Percentiles rank a stretch among this genome's conserved stretches.
Evolutionary conservation across 2,888 invertebrate species (phyloP).

Genomic region (Pachliopta kotzebuea): DNA sequence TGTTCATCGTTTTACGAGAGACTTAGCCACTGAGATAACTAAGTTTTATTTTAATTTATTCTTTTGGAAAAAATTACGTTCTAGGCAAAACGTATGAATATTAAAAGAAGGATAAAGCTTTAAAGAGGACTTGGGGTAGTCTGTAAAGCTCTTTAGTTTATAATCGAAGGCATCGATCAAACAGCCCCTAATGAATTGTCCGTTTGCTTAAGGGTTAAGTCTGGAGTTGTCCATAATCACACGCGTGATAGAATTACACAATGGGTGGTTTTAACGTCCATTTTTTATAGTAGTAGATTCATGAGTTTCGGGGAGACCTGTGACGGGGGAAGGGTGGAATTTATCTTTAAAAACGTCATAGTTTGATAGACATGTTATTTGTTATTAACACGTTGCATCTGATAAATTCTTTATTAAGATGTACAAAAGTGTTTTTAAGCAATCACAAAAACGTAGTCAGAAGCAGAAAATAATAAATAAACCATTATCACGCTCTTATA

Average conservation of each 20-base stretch:
- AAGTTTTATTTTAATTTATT: no score
- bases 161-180: constrained; percentile 65
- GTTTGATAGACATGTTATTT: constrained; percentile 23
- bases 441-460: not conserved
- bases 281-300: constrained; percentile 40
- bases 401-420: not conserved
- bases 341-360: constrained; percentile 15
- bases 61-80: not conserved
- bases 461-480: not conserved
- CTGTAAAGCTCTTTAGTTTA: constrained; percentile 45
- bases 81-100: constrained; percentile 35
- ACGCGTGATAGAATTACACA: constrained; percentile 56
- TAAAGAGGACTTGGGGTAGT: constrained; percentile 31
- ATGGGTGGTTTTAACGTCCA: constrained; percentile 44
- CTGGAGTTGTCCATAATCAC: constrained; percentile 47
- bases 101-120: constrained; percentile 28
- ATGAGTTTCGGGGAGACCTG: constrained; percentile 33
- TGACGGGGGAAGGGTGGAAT: constrained; percentile 38
- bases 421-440: not conserved
- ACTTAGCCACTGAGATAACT: no score
- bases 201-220: constrained; percentile 60
- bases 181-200: constrained; percentile 60
- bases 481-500: no score
- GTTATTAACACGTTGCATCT: constrained; percentile 10
- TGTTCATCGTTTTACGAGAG: no score